Evolutionary conservation across 1,140 invertebrate genomes (phyloP).

Genomic region (Scaptomyza pallida): DNA sequence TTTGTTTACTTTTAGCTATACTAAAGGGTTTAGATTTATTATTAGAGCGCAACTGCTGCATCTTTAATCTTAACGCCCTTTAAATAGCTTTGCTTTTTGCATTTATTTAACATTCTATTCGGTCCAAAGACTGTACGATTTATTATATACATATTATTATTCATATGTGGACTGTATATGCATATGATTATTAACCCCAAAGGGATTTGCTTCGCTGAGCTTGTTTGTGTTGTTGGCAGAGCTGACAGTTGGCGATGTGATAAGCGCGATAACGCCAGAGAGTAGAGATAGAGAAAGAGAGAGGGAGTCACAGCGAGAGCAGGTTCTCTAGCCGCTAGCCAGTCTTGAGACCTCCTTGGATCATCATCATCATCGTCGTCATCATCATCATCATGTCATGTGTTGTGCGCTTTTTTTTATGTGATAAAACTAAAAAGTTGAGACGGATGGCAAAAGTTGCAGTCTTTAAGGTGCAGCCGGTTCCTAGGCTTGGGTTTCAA

Average conservation of each 20-base stretch:
- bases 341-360: slow-evolving; percentile 58
- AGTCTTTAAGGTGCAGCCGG: slow-evolving; percentile 39
- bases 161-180: slow-evolving; percentile 6
- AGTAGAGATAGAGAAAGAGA: neutral
- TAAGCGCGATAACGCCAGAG: slow-evolving; percentile 71
- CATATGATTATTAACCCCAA: slow-evolving; percentile 34
- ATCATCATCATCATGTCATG: slow-evolving; percentile 65
- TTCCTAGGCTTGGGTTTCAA: slow-evolving; percentile 30
- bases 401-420: slow-evolving; percentile 57
- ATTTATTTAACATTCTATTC: neutral
- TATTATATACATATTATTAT: slow-evolving; percentile 14
- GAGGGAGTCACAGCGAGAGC: slow-evolving; percentile 9
- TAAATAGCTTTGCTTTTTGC: neutral
- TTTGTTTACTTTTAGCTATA: no score
- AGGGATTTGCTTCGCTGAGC: slow-evolving; percentile 38
- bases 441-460: neutral
- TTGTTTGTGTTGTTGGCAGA: slow-evolving; percentile 31
- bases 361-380: slow-evolving; percentile 36
- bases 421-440: neutral
- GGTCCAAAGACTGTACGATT: slow-evolving; percentile 5
- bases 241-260: slow-evolving; percentile 75
- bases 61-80: neutral
- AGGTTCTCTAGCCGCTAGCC: slow-evolving; percentile 45
- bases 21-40: no score
- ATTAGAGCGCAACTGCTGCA: neutral